phyloP scores from a whole-genome alignment of 2,888 invertebrate genomes.

The Aquatica leii region DNA sequence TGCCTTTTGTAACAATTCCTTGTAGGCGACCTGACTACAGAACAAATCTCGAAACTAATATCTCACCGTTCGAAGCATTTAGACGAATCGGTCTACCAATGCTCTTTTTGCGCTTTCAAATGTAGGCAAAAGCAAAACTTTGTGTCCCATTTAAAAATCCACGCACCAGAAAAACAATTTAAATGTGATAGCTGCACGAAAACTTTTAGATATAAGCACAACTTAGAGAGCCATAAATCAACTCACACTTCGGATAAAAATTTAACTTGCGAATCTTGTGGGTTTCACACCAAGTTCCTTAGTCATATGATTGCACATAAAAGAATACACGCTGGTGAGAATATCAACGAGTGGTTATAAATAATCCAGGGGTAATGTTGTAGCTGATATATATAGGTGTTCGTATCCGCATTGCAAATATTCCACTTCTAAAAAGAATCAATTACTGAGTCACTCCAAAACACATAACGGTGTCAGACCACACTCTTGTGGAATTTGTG shows the following conservation, averaged over 20 bases:
- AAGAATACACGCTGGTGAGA: slow-evolving; percentile 67
- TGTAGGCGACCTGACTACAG: slow-evolving; percentile 56
- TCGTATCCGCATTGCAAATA: slow-evolving; percentile 69
- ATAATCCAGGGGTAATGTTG: slow-evolving; percentile 9
- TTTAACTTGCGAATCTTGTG: slow-evolving; percentile 72
- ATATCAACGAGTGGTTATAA: not conserved
- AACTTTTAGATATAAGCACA: slow-evolving; percentile 67
- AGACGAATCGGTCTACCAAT: slow-evolving; percentile 62
- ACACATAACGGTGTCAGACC: slow-evolving; percentile 65
- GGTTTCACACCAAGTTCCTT: slow-evolving; percentile 72
- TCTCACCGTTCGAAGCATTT: slow-evolving; percentile 68
- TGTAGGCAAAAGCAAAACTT: slow-evolving; percentile 68
- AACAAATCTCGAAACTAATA: slow-evolving; percentile 65
- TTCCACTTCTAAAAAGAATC: slow-evolving; percentile 70
- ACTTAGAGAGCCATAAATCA: slow-evolving; percentile 67
- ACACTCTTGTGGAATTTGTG: slow-evolving; percentile 66
- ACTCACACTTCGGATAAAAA: slow-evolving; percentile 66
- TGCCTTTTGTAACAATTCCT: not conserved
- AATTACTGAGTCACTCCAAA: slow-evolving; percentile 70
- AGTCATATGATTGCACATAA: slow-evolving; percentile 72
- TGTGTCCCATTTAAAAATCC: slow-evolving; percentile 66
- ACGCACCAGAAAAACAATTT: slow-evolving; percentile 67
- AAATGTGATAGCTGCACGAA: slow-evolving; percentile 68
- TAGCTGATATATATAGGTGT: slow-evolving; percentile 70
- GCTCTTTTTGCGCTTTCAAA: slow-evolving; percentile 66